A percentile compares a stretch with the other conserved stretches of the same genome.
These are phyloP conservation scores for Urechis unicinctus DNA, from an alignment of 2,888 invertebrate genomes.

Conservation along the genomic window DNA sequence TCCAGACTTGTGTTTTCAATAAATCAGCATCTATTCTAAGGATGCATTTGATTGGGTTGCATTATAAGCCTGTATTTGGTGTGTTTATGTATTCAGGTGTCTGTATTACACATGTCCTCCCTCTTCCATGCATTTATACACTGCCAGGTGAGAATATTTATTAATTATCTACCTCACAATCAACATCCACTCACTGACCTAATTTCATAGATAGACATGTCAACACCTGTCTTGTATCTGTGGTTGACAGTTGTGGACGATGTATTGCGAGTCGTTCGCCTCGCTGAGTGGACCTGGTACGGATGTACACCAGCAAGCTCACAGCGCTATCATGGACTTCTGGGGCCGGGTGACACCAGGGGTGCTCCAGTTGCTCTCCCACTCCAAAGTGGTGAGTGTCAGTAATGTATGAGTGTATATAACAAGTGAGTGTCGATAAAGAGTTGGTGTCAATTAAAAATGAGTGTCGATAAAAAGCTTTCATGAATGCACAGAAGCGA, in stretches of 20 bases:
- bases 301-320: conserved; percentile 45
- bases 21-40: background rate
- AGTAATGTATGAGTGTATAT: background rate
- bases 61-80: background rate
- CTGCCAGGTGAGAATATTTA: conserved; percentile 67
- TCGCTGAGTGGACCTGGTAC: conserved; percentile 56
- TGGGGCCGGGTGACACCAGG: conserved; percentile 98
- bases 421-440: too few relatives aligned
- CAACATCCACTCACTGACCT: background rate
- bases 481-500: too few relatives aligned
- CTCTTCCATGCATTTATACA: conserved; percentile 94
- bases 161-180: background rate
- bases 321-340: conserved; percentile 80
- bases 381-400: conserved; percentile 77
- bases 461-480: too few relatives aligned
- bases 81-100: conserved; percentile 55
- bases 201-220: background rate
- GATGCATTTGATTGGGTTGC: background rate
- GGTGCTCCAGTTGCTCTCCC: conserved; percentile 82
- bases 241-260: conserved; percentile 75
- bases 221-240: background rate
- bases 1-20: background rate
- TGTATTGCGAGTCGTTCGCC: conserved; percentile 88
- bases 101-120: conserved; percentile 89
- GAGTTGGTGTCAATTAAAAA: too few relatives aligned